Conservation (phyloP, 2,888 invertebrate genomes). For the Ophioninae sp. region DNA sequence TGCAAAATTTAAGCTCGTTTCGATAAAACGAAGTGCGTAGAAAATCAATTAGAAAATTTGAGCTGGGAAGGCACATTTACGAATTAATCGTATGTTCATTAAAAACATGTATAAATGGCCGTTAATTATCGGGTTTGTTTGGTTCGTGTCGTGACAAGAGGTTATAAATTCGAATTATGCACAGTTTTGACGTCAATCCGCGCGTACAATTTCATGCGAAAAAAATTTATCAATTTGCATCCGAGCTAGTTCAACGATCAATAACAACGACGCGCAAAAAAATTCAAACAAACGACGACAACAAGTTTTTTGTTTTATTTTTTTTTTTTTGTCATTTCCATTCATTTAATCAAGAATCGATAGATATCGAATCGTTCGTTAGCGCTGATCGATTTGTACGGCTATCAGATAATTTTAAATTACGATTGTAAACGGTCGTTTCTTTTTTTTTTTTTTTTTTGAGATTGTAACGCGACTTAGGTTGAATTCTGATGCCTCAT, state of each 20-base stretch:
- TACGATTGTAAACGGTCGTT: slow-evolving; percentile 11
- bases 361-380: background rate
- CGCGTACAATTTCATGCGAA: background rate
- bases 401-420: slow-evolving; percentile 12
- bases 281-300: background rate
- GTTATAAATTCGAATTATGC: background rate
- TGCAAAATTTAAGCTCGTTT: too few species aligned
- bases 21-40: too few species aligned
- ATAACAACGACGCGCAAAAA: background rate
- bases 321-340: too few species aligned
- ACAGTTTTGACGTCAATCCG: background rate
- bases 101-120: background rate
- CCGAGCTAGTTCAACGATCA: background rate
- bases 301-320: background rate
- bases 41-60: too few species aligned
- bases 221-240: background rate
- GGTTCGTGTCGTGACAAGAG: background rate
- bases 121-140: background rate
- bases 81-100: too few species aligned
- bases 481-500: slow-evolving; percentile 33
- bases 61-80: too few species aligned
- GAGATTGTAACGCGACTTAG: background rate
- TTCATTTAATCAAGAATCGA: too few species aligned
- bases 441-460: slow-evolving; percentile 5
- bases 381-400: background rate